Conservation (phyloP, 2,888 invertebrate genomes). For the Eupeodes luniger region DNA sequence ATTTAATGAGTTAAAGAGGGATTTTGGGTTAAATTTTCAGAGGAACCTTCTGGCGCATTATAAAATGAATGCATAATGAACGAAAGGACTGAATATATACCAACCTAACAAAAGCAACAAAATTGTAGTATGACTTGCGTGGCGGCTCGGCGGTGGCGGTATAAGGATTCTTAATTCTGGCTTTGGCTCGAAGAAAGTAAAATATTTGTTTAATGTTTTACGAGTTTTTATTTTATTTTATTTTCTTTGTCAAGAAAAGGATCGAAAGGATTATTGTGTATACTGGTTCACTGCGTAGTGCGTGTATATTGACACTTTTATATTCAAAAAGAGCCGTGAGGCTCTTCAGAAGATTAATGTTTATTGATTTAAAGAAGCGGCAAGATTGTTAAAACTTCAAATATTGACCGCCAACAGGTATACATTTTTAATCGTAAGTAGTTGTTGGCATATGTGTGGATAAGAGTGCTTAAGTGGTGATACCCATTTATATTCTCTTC, state of each 20-base stretch:
- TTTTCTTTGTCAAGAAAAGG: constrained; percentile 23
- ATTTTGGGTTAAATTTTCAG: constrained; percentile 23
- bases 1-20: constrained; percentile 63
- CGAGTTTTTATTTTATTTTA: background rate
- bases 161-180: constrained; percentile 8
- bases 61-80: constrained; percentile 67
- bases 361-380: constrained; percentile 56
- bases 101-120: constrained; percentile 42
- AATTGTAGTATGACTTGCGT: no score
- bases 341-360: constrained; percentile 35
- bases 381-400: constrained; percentile 48
- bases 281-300: background rate
- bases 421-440: background rate
- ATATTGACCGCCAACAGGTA: constrained; percentile 55
- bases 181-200: constrained; percentile 26
- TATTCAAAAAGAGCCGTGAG: constrained; percentile 15
- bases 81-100: constrained; percentile 42
- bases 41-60: constrained; percentile 57
- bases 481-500: constrained; percentile 19
- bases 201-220: constrained; percentile 62
- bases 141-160: no score
- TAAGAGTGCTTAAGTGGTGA: constrained; percentile 42
- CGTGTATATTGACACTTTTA: constrained; percentile 63
- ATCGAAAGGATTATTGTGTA: constrained; percentile 21
- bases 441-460: constrained; percentile 19